Evolutionary conservation across 1,140 invertebrate species (phyloP).

Genomic region (Zaprionus inermis): DNA sequence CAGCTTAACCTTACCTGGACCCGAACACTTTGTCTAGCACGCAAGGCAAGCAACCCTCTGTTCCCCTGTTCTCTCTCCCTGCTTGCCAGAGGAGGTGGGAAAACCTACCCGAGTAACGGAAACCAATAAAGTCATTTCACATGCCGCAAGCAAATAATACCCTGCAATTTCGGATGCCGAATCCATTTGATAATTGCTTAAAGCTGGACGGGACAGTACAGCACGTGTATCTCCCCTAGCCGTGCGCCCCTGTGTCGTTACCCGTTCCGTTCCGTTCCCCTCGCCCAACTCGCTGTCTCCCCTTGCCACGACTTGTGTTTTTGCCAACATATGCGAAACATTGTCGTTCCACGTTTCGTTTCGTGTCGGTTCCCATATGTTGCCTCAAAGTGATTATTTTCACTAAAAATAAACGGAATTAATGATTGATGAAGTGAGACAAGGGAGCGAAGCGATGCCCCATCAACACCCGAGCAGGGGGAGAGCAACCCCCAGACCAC

Average conservation of each 20-base stretch:
- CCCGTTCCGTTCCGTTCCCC: no score
- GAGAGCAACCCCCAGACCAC: constrained; percentile 22
- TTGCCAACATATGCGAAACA: constrained; percentile 69
- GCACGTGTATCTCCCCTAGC: constrained; percentile 48
- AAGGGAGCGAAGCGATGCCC: constrained; percentile 63
- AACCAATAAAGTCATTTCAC: constrained; percentile 78
- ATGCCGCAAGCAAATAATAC: constrained; percentile 50
- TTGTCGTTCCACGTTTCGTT: constrained; percentile 12
- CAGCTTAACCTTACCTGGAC: constrained; percentile 30
- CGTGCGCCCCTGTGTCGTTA: constrained; percentile 24
- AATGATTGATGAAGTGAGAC: constrained; percentile 81
- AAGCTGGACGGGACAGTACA: constrained; percentile 38
- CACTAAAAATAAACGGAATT: constrained; percentile 81
- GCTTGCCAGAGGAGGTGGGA: neutral
- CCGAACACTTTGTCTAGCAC: constrained; percentile 12
- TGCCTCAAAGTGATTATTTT: constrained; percentile 79
- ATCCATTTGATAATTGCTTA: constrained; percentile 79
- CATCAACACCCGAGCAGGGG: constrained; percentile 61
- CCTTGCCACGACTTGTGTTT: constrained; percentile 8
- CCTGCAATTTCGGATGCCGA: constrained; percentile 34
- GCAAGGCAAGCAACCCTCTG: neutral
- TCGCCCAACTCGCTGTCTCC: no score
- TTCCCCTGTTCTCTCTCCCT: neutral
- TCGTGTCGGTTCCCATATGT: constrained; percentile 68
- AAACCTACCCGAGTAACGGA: constrained; percentile 33